phyloP scores from a whole-genome alignment of 2,113 vertebrate species.

The Nipponia nippon region DNA sequence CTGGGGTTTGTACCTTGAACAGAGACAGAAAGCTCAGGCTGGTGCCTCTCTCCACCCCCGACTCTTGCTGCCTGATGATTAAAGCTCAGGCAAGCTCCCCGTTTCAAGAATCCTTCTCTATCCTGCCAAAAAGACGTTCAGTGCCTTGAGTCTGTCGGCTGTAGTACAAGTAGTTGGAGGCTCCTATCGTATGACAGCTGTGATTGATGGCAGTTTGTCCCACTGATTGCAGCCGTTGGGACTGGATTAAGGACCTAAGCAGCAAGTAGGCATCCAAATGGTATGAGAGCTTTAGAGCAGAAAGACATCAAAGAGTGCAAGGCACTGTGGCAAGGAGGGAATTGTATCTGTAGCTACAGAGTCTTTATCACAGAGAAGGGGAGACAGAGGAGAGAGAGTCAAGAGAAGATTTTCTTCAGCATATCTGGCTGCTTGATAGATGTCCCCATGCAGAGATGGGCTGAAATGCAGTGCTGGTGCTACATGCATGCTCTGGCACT shows the following conservation, averaged over 20 bases:
- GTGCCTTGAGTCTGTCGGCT: background rate
- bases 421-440: accelerated
- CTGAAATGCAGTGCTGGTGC: background rate
- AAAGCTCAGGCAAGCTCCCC: background rate
- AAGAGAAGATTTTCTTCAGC: background rate
- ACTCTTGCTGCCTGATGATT: background rate
- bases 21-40: background rate
- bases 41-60: background rate
- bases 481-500: accelerated
- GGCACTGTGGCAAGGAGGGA: background rate
- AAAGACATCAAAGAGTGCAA: background rate
- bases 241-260: background rate
- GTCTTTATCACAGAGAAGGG: background rate
- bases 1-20: background rate
- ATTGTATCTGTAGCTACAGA: background rate
- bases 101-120: background rate
- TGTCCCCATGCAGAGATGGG: background rate
- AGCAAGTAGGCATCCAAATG: background rate
- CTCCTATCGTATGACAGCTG: accelerated
- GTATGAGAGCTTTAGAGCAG: background rate
- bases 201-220: background rate
- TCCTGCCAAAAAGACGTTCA: background rate
- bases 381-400: background rate
- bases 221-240: background rate
- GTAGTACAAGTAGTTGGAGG: background rate